A percentile compares a stretch with the other conserved stretches of the same genome.
phyloP scores from a whole-genome alignment of 2,888 invertebrate genomes.

The Chaetoderma sp. region DNA sequence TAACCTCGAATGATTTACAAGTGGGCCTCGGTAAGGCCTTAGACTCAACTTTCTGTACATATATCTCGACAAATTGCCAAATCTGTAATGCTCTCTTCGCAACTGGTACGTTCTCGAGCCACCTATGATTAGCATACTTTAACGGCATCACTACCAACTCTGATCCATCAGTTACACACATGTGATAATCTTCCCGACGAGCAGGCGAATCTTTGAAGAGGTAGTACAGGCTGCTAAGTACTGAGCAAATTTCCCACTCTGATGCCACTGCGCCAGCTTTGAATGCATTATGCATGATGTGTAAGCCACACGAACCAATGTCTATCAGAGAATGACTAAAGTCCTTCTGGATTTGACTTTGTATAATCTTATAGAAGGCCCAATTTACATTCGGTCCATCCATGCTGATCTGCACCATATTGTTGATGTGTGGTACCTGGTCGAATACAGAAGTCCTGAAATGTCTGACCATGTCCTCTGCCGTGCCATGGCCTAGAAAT shows the following conservation, averaged over 20 bases:
- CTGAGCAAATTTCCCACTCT: slow-evolving; percentile 30
- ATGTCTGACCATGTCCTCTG: slow-evolving; percentile 39
- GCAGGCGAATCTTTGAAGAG: slow-evolving; percentile 20
- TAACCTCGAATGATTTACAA: background rate
- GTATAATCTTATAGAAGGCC: background rate
- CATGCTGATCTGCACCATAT: slow-evolving; percentile 20
- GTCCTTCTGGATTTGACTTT: background rate
- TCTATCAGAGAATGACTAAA: slow-evolving; percentile 34
- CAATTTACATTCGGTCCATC: slow-evolving; percentile 22
- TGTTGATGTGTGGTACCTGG: background rate
- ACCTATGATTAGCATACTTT: slow-evolving; percentile 18
- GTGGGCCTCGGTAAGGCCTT: slow-evolving; percentile 3
- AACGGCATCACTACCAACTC: slow-evolving; percentile 12
- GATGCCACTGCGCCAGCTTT: slow-evolving; percentile 42
- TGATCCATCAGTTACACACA: background rate
- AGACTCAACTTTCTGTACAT: background rate
- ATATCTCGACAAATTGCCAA: background rate
- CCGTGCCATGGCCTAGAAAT: slow-evolving; percentile 32
- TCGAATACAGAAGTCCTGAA: slow-evolving; percentile 28
- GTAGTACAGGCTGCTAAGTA: slow-evolving; percentile 3
- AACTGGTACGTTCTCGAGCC: slow-evolving; percentile 23
- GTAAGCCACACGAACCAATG: slow-evolving; percentile 54
- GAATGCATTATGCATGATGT: slow-evolving; percentile 51
- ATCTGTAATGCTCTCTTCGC: slow-evolving; percentile 16
- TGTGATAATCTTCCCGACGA: slow-evolving; percentile 19